Evolutionary conservation across 2,888 invertebrate species (phyloP).

Genomic region (Phalera bucephala): DNA sequence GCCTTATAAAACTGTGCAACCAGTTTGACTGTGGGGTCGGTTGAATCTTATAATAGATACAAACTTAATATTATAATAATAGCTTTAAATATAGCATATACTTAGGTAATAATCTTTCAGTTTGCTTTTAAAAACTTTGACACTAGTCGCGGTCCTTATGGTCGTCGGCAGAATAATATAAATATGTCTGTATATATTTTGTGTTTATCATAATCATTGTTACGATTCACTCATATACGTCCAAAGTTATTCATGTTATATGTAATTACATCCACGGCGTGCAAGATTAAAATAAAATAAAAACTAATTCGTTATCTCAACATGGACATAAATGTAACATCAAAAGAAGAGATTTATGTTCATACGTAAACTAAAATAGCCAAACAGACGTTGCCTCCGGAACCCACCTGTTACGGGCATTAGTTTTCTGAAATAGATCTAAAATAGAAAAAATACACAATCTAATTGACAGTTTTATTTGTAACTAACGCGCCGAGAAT

Average conservation of each 20-base stretch:
- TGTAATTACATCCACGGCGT: constrained; percentile 17
- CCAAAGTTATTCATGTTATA: constrained; percentile 18
- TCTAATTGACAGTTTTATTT: constrained; percentile 65
- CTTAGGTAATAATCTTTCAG: no score
- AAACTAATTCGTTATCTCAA: constrained; percentile 58
- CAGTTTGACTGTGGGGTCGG: no score
- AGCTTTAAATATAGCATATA: no score
- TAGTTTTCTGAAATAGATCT: constrained; percentile 60
- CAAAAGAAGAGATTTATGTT: constrained; percentile 63
- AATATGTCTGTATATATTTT: no score
- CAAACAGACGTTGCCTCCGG: constrained; percentile 38
- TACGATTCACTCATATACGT: constrained; percentile 3
- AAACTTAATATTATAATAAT: no score
- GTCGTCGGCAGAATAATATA: no score
- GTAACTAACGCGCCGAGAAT: constrained; percentile 25
- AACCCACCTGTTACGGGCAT: constrained; percentile 64
- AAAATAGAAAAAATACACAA: constrained; percentile 52
- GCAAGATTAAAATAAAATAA: constrained; percentile 41
- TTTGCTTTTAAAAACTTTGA: no score
- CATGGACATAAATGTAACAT: constrained; percentile 55
- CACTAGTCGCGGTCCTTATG: no score
- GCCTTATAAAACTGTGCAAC: no score
- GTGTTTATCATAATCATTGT: constrained; percentile 4
- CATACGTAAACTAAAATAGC: constrained; percentile 28
- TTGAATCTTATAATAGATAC: no score